A percentile compares a stretch with the other conserved stretches of the same genome.
Evolutionary conservation across 2,797 vertebrate species (phyloP).

Genomic region (Tolypeutes matacus): DNA sequence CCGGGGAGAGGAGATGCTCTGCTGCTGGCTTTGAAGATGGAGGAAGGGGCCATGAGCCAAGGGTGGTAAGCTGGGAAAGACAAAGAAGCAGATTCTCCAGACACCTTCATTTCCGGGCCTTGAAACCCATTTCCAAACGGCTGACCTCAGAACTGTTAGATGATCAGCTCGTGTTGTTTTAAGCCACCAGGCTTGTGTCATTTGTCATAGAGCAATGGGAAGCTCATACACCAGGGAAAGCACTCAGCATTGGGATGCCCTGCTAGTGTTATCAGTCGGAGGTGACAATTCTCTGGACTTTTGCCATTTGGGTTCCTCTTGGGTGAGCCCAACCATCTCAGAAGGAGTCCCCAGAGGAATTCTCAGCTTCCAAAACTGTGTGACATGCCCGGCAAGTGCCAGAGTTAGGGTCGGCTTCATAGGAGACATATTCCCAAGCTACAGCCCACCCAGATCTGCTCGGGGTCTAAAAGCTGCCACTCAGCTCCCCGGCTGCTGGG

Average conservation of each 20-base stretch:
- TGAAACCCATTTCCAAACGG: rapidly evolving
- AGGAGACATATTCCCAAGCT: not conserved
- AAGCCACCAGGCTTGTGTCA: not conserved
- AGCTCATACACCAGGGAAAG: not conserved
- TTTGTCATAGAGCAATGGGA: not conserved
- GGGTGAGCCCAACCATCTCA: not conserved
- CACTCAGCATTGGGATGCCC: no score
- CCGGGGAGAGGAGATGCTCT: not conserved
- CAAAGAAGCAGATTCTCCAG: not conserved
- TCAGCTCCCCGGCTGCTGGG: rapidly evolving
- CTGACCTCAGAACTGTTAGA: not conserved
- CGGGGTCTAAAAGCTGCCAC: not conserved
- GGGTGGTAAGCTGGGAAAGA: not conserved
- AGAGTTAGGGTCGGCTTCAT: not conserved
- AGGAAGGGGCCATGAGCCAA: not conserved
- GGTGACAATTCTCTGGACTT: not conserved
- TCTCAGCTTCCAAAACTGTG: not conserved
- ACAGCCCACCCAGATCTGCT: not conserved
- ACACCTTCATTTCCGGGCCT: not conserved
- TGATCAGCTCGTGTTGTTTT: not conserved
- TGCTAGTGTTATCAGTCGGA: not conserved
- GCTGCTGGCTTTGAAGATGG: not conserved
- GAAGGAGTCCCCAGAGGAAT: not conserved
- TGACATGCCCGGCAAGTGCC: not conserved
- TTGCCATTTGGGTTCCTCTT: not conserved